These are phyloP conservation scores for Thunnus maccoyii DNA, from an alignment of 2,113 vertebrate genomes.

Conservation along the genomic window DNA sequence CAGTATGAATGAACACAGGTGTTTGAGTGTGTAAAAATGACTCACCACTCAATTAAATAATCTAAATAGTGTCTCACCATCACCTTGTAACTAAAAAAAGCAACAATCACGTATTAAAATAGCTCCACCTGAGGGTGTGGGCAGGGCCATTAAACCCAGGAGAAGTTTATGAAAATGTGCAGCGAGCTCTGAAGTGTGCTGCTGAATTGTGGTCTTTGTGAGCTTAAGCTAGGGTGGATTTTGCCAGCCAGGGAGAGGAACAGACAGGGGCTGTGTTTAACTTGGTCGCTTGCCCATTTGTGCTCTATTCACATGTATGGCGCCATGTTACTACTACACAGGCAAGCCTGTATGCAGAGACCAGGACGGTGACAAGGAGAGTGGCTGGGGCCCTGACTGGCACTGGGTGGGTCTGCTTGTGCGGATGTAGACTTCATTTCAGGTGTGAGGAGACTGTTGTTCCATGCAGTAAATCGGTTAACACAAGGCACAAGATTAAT, in stretches of 20 bases:
- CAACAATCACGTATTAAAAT: constrained; percentile 53
- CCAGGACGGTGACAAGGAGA: constrained; percentile 35
- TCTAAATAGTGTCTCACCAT: constrained; percentile 56
- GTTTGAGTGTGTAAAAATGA: constrained; percentile 50
- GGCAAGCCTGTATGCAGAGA: constrained; percentile 52
- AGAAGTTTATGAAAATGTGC: constrained; percentile 71
- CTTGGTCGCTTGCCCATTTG: constrained; percentile 76
- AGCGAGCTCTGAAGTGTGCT: constrained; percentile 61
- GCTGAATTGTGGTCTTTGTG: constrained; percentile 85
- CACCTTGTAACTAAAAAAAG: constrained; percentile 59
- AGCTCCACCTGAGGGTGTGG: constrained; percentile 58
- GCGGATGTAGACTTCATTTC: constrained; percentile 55
- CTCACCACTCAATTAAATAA: constrained; percentile 70
- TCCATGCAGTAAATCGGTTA: constrained; percentile 25
- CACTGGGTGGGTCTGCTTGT: constrained; percentile 54
- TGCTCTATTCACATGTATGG: constrained; percentile 66
- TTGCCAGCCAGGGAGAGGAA: constrained; percentile 72
- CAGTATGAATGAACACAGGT: constrained; percentile 63
- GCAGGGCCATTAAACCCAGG: constrained; percentile 58
- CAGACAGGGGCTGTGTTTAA: constrained; percentile 79
- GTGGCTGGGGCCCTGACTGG: constrained; percentile 42
- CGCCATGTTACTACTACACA: constrained; percentile 59
- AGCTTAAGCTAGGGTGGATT: constrained; percentile 66
- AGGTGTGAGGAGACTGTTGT: constrained; percentile 58
- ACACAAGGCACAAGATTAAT: not conserved